Evolutionary conservation across 2,113 vertebrate species (phyloP).

Genomic region (Ceyx melanurus): DNA sequence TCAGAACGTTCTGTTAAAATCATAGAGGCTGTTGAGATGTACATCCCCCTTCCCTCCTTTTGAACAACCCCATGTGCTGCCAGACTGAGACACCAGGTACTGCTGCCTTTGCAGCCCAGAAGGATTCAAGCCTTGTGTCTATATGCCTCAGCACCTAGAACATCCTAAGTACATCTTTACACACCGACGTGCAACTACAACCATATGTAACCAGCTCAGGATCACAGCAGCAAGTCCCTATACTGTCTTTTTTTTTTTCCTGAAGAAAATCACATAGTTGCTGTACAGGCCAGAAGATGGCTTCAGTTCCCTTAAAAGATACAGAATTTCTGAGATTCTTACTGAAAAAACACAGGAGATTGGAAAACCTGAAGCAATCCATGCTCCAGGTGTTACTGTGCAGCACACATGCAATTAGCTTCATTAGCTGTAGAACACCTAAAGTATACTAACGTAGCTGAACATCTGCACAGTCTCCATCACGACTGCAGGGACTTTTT

Average conservation of each 20-base stretch:
- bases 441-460: neutral
- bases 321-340: neutral
- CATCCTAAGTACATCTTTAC: neutral
- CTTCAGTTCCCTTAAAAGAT: neutral
- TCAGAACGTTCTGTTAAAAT: neutral
- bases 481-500: neutral
- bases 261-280: neutral
- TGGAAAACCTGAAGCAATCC: neutral
- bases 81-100: neutral
- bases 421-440: rapidly evolving
- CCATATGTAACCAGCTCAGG: neutral
- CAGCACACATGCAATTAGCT: neutral
- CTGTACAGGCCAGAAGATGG: no score
- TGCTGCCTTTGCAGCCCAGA: neutral
- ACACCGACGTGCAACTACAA: neutral
- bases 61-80: rapidly evolving
- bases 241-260: neutral
- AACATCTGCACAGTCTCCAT: neutral
- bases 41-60: rapidly evolving
- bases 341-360: neutral
- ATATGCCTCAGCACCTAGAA: neutral
- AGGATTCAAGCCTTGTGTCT: neutral
- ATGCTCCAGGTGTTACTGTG: neutral
- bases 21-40: rapidly evolving
- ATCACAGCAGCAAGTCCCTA: neutral